Evolutionary conservation across 2,797 vertebrate species (phyloP), one percentile per base, ranked within the genome.

Genomic region (Rhinatrema bivittatum): DNA sequence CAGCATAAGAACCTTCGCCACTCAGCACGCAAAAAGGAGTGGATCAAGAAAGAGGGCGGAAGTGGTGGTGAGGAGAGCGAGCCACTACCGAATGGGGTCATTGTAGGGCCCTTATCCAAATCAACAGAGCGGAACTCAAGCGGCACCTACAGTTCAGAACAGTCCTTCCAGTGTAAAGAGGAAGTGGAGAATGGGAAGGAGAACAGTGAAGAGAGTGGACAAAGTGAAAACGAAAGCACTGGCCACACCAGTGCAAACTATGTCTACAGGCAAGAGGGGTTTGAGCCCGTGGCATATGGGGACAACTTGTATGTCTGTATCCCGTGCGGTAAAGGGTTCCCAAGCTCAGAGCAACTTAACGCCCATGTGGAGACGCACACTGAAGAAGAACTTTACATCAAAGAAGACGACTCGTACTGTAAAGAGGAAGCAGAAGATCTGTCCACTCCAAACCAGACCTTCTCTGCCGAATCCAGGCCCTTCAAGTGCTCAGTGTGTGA

Each of bases 251-350:
- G 86, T 23, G 69, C 90, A 66, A 92, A 92, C 71, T 97, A 96
- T 0, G 74, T 97, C 37, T 94, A 90, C 67, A 87, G 93, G 20
- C 93, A 93, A 74, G 93, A 96, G 60, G 91, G 93, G 39, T 97
- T 93, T 2, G 93, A 98, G 76, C 89, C 90, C 2, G 81, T 81
- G 53, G 84, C 91, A 4, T 91, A 93, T 0, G 94, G 92, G 10
- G 95, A 99, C 79, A 97, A 99, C 87, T 78, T 95, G n/a, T 99
- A 99, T 2, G 95, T 99, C 57, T 99, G 95, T 42, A 97, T 99
- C 51, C 95, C 95, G 25, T 99, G 95, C 10, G 94, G 94, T 52
- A 98, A 97, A 70, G 95, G 94, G 65, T 99, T 98, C 69, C 95
- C 95, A 13, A 97, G 92, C 62, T 97, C 95, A 0, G 94, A 98